Base-by-base conservation (phyloP, 2,797 vertebrate species). In the Clarias pachynema region DNA sequence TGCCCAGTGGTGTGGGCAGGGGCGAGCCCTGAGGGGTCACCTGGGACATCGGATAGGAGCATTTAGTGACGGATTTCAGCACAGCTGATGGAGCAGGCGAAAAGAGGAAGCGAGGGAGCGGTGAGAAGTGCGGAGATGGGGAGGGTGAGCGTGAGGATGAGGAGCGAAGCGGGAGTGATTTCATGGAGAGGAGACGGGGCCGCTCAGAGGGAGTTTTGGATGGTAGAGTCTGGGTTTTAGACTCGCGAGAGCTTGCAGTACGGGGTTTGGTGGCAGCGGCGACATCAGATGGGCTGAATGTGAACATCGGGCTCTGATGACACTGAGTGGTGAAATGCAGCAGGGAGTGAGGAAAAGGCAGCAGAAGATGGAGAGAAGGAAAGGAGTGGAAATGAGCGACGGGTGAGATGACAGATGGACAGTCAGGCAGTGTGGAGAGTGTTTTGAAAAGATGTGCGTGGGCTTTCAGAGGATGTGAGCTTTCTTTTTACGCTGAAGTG, bases 151-250 rank as follows among this genome's bases (percentile, higher is more conserved):
- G 95, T 79, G 94, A 95, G 92, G 95, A 91, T 91, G 97, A 94
- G 94, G 94, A 92, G 91, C 95, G 96, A 83, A 96, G 93, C 84
- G 96, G 95, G 83, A 96, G 91, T 90, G 96, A 96, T 93, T 96
- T 96, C 93, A 96, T 96, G 91, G 95, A 93, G 89, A 97, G 96
- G 86, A 97, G 95, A 79, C 95, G 91, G 88, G 95, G 94, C 12
- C 96, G 95, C 85, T 97, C 96, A n/a, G 94, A 89, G 40, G 93
- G 91, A n/a, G 95, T 94, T 92, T 96, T 97, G 89, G 92, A 94
- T 88, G 97, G 97, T 92, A 97, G 95, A 82, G 97, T 97, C 94
- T 97, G 97, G 79, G 97, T 98, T 95, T 97, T 97, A 93, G 95
- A 93, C 91, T 95, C 91, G 89, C 92, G 91, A 88, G 91, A 89